Evolutionary conservation across 2,888 invertebrate genomes (phyloP).

Genomic region (Myopa tessellatipennis): DNA sequence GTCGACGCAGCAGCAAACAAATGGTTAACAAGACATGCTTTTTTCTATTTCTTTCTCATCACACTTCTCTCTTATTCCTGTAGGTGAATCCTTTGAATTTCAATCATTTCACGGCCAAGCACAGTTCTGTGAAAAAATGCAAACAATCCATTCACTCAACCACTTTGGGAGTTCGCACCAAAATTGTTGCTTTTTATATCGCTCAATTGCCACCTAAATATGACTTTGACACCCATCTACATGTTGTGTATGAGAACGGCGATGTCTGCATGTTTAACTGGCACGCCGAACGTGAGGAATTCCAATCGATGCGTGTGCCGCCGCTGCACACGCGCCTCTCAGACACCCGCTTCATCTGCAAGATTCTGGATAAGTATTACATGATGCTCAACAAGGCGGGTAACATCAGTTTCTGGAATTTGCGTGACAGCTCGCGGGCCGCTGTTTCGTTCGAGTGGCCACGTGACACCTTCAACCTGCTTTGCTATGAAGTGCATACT

Average conservation of each 20-base stretch:
- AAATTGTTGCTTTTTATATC: conserved; percentile 50
- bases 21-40: conserved; percentile 31
- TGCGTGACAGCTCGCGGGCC: conserved; percentile 51
- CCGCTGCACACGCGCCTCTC: conserved; percentile 48
- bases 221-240: conserved; percentile 48
- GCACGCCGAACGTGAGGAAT: conserved; percentile 52
- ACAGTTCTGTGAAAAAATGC: conserved; percentile 38
- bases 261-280: conserved; percentile 60
- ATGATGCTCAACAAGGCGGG: conserved; percentile 56
- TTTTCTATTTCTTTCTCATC: neutral
- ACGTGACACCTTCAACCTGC: conserved; percentile 41
- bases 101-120: conserved; percentile 39
- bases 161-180: conserved; percentile 24
- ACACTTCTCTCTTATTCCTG: conserved; percentile 17
- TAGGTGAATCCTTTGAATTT: conserved; percentile 48
- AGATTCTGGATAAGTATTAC: conserved; percentile 57
- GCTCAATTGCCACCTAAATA: conserved; percentile 40
- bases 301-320: conserved; percentile 51
- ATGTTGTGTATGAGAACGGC: conserved; percentile 59
- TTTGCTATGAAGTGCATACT: conserved; percentile 47
- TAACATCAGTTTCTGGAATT: conserved; percentile 55
- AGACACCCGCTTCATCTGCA: conserved; percentile 55
- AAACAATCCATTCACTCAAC: conserved; percentile 50
- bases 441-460: conserved; percentile 51
- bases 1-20: conserved; percentile 50